phyloP scores from a whole-genome alignment of 2,797 vertebrate genomes.

The Sciurus carolinensis region DNA sequence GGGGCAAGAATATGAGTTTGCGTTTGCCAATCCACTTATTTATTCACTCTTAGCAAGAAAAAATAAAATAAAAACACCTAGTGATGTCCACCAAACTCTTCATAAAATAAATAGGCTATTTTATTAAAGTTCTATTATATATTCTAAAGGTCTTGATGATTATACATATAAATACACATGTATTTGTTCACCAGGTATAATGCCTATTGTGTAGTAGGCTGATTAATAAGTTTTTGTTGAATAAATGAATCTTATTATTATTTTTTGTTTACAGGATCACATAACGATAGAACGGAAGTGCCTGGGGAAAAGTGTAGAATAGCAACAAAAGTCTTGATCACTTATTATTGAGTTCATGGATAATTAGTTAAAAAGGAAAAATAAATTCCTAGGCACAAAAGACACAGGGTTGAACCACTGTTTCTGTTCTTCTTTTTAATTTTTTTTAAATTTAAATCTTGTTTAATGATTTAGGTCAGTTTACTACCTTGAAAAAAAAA shows the following conservation, averaged over 20 bases:
- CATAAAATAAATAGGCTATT: slow-evolving; percentile 19
- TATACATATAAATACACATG: neutral
- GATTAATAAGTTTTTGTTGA: neutral
- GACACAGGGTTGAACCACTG: slow-evolving; percentile 43
- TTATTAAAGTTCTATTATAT: neutral
- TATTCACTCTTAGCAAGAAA: slow-evolving; percentile 53
- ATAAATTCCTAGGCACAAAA: slow-evolving; percentile 65
- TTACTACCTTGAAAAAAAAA: slow-evolving; percentile 4
- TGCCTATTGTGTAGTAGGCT: neutral
- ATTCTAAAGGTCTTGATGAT: neutral
- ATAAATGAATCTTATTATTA: slow-evolving; percentile 71
- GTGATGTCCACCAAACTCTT: slow-evolving; percentile 40
- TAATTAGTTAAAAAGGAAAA: slow-evolving; percentile 75
- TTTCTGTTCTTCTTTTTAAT: slow-evolving; percentile 23
- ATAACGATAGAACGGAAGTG: slow-evolving; percentile 74
- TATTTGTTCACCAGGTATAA: neutral
- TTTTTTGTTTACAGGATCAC: slow-evolving; percentile 69
- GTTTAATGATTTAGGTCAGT: slow-evolving; percentile 69
- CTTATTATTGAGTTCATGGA: slow-evolving; percentile 74
- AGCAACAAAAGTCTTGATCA: slow-evolving; percentile 72
- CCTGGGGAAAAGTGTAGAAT: slow-evolving; percentile 71
- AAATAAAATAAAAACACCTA: neutral
- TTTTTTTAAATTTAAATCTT: neutral
- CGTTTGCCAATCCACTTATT: slow-evolving; percentile 38
- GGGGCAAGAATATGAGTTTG: neutral